Percentiles rank a stretch among this genome's conserved stretches.
Conservation (phyloP, 2,888 invertebrate genomes). For the Crocallis elinguaria region DNA sequence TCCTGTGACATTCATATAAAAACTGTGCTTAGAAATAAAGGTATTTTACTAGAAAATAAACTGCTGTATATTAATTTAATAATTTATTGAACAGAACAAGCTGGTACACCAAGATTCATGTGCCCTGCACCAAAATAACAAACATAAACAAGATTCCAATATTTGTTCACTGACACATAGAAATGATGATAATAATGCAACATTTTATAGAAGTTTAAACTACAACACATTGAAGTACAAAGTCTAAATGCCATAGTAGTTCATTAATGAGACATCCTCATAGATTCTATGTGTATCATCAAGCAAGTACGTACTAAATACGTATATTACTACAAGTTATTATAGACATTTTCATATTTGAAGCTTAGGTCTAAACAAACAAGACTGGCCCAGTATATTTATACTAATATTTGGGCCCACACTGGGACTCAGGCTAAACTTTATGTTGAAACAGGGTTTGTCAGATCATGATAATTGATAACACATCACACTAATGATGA, state of each 20-base stretch:
- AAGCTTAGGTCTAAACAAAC: constrained; percentile 6
- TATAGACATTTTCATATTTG: background rate
- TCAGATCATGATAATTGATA: background rate
- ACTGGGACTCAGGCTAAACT: constrained; percentile 3
- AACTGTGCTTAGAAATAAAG: too few relatives aligned
- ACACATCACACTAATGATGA: background rate
- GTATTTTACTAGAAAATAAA: background rate
- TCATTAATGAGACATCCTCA: constrained; percentile 20
- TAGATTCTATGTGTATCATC: background rate
- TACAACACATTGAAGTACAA: constrained; percentile 29
- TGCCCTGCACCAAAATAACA: constrained; percentile 58
- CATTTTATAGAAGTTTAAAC: constrained; percentile 43
- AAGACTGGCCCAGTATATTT: constrained; percentile 2
- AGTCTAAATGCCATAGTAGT: constrained; percentile 18
- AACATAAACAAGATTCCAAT: constrained; percentile 45
- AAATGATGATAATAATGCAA: constrained; percentile 51
- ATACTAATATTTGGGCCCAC: constrained; percentile 4
- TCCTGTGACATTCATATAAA: too few relatives aligned
- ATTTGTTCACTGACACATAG: constrained; percentile 48
- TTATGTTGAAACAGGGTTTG: constrained; percentile 3
- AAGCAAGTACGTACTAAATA: background rate
- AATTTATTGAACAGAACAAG: constrained; percentile 42
- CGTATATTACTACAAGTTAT: background rate
- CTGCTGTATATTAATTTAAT: constrained; percentile 14
- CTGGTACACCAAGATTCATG: constrained; percentile 38